Evolutionary conservation across 2,797 vertebrate species (phyloP).

Genomic region (Decapterus maruadsi): DNA sequence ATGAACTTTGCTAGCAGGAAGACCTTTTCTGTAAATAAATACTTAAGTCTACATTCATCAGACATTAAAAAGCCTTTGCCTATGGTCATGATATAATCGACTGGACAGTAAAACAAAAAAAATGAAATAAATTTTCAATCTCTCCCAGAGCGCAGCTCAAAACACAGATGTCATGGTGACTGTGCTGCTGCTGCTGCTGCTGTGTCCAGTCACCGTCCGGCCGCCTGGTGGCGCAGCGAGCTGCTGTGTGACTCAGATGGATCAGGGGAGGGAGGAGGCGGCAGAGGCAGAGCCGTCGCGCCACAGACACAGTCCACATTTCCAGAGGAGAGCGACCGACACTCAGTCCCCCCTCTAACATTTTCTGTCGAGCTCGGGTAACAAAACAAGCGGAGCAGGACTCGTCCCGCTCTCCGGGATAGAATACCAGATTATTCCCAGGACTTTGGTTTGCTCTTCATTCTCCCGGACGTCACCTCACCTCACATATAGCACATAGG

Average conservation of each 20-base stretch:
- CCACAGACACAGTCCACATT: constrained; percentile 59
- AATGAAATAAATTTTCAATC: too few relatives aligned
- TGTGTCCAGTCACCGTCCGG: not conserved
- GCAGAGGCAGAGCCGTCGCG: constrained; percentile 37
- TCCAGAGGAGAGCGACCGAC: constrained; percentile 39
- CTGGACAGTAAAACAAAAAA: too few relatives aligned
- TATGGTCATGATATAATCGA: too few relatives aligned
- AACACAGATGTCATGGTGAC: not conserved
- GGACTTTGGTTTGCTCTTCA: constrained; percentile 38
- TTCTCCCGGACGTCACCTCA: constrained; percentile 46
- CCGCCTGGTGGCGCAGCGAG: constrained; percentile 70
- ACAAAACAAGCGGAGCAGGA: constrained; percentile 65
- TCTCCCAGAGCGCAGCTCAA: not conserved
- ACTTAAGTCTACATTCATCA: too few relatives aligned
- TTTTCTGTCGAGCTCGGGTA: constrained; percentile 56
- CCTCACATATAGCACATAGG: constrained; percentile 37
- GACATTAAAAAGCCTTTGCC: too few relatives aligned
- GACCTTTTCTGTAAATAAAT: too few relatives aligned
- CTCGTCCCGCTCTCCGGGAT: constrained; percentile 35
- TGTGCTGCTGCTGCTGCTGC: not conserved
- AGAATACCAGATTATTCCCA: constrained; percentile 21
- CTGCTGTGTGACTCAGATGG: not conserved
- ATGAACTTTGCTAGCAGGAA: too few relatives aligned
- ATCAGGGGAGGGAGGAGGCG: constrained; percentile 49
- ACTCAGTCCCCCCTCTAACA: constrained; percentile 32